Percentiles rank a stretch among this genome's conserved stretches.
Evolutionary conservation across 2,797 vertebrate genomes (phyloP).

Genomic region (Alca torda): DNA sequence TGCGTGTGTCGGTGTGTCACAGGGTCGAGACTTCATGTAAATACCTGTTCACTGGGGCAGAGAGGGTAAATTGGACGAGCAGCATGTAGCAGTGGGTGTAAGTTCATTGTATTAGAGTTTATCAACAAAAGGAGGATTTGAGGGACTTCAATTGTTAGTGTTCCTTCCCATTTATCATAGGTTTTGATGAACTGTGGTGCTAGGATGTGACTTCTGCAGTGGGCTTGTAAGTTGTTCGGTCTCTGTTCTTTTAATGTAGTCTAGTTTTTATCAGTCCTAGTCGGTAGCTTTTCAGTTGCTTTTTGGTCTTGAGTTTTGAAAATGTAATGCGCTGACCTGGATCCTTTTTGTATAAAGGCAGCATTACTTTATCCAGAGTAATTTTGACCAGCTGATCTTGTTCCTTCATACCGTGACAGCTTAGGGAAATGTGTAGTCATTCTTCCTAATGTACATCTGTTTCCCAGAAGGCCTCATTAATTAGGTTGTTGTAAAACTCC

Average conservation of each 20-base stretch:
- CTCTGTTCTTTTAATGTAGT: background rate
- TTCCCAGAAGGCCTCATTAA: background rate
- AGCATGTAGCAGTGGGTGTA: background rate
- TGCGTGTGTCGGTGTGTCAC: rapidly evolving
- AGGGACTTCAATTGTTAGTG: background rate
- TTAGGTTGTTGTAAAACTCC: background rate
- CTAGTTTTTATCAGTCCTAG: background rate
- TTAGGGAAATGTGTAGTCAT: background rate
- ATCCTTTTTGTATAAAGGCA: background rate
- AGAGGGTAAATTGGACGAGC: background rate
- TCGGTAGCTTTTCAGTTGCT: background rate
- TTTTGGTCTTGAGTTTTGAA: background rate
- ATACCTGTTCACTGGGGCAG: background rate
- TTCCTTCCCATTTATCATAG: background rate
- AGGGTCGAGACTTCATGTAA: rapidly evolving
- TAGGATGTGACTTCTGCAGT: background rate
- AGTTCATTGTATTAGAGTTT: background rate
- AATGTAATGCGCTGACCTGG: background rate
- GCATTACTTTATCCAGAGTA: background rate
- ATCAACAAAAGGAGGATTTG: background rate
- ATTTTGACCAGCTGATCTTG: background rate
- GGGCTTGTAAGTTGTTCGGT: rapidly evolving
- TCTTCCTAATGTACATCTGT: background rate
- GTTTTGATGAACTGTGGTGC: background rate
- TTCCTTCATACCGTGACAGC: background rate